phyloP scores from a whole-genome alignment of 2,888 invertebrate genomes.

The Formica aserva region DNA sequence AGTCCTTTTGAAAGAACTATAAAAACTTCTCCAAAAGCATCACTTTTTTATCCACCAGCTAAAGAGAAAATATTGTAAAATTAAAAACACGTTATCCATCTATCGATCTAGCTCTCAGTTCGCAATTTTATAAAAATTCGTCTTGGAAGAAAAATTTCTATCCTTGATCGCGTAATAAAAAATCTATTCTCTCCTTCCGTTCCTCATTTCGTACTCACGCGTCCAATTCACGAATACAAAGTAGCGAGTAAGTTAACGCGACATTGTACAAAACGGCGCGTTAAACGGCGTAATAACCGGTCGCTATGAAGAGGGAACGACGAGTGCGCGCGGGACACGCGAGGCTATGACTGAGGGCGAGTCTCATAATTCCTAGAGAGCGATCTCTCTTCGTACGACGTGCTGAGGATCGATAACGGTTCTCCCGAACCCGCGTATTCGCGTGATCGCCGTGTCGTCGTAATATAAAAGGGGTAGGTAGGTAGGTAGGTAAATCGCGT shows the following conservation, averaged over 20 bases:
- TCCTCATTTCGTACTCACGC: conserved; percentile 53
- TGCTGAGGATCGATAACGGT: conserved; percentile 74
- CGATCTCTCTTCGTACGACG: conserved; percentile 66
- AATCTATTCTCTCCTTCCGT: neutral
- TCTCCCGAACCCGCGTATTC: conserved; percentile 56
- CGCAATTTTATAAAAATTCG: neutral
- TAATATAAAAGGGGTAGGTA: conserved; percentile 71
- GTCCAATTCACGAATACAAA: conserved; percentile 60
- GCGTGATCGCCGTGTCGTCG: conserved; percentile 61
- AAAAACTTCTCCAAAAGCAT: neutral
- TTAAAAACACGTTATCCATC: neutral
- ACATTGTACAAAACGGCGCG: conserved; percentile 59
- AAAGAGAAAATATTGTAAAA: neutral
- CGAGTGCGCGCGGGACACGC: conserved; percentile 64
- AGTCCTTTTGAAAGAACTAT: neutral
- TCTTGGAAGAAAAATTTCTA: neutral
- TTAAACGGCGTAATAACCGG: conserved; percentile 60
- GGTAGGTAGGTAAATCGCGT: conserved; percentile 64
- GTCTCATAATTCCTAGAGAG: conserved; percentile 66
- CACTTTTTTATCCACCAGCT: neutral
- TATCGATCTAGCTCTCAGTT: conserved; percentile 10
- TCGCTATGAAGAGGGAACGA: conserved; percentile 43
- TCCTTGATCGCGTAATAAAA: neutral
- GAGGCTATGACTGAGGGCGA: conserved; percentile 67
- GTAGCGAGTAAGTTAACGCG: conserved; percentile 42